Base-by-base conservation (phyloP, 2,888 invertebrate species). In the Drosophila algonquin region DNA sequence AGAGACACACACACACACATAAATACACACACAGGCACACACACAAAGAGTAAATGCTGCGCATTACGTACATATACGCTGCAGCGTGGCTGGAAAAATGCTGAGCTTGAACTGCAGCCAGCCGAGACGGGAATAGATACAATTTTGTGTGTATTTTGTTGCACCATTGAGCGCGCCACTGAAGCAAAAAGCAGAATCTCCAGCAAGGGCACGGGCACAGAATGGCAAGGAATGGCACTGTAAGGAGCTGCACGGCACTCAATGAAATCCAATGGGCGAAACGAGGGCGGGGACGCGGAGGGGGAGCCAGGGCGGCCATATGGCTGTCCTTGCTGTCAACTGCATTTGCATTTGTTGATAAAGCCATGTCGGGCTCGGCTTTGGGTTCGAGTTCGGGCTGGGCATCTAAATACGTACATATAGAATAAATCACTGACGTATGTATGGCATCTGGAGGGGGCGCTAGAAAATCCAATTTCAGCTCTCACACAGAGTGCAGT, bases 121-220 rank as follows among this genome's bases (percentile, higher is more conserved):
- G 63, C 46, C 75, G 51, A 69, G 71, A 63, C 63, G 58, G 55
- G 40, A 69, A 59, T 62, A 50, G 74, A 74, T 70, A 74, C 70
- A 75, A 69, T 77, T 77, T 73, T 63, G 82, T 85, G 85, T 62
- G 76, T 77, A 81, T 77, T 87, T 89, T 86, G 89, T 88, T 87
- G 85, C 79, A 76, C 89, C 80, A 89, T 86, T 89, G 86, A 89
- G 87, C 81, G 81, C 76, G 72, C 76, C 79, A 86, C 73, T 89
- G 86, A 77, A 79, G 80, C 88, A 77, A 76, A 68, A 74, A 65
- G 46, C 72, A 69, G 63, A 67, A 63, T 55, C 63, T 68, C 57
- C 73, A 73, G 64, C 55, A 72, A 63, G 50, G 53, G 74, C 52
- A 40, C 6, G 40, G 14, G 2, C 40, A 40, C 14, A 14, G 35